These are phyloP conservation scores for Paramisgurnus dabryanus DNA, from an alignment of 2,113 vertebrate genomes.

Conservation along the genomic window DNA sequence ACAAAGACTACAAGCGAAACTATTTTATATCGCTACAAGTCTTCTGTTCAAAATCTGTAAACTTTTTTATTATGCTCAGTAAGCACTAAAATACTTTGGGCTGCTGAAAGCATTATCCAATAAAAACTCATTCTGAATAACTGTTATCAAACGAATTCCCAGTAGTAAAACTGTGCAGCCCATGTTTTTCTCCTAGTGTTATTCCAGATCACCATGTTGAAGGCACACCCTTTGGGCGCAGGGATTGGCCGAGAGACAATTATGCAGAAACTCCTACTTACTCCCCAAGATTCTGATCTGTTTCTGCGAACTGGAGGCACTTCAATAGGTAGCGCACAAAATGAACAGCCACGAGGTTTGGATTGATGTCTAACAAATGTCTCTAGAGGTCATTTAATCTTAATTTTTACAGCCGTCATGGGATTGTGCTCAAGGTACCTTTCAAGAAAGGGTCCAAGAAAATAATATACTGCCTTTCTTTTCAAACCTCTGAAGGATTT, in stretches of 20 bases:
- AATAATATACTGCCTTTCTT: conserved; percentile 38
- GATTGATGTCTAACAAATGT: conserved; percentile 46
- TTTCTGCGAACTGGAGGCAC: conserved; percentile 42
- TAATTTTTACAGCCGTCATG: conserved; percentile 5
- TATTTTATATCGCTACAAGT: neutral
- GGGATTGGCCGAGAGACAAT: conserved; percentile 63
- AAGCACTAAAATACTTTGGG: conserved; percentile 1
- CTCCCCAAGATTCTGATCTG: conserved; percentile 53
- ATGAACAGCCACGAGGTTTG: conserved; percentile 45
- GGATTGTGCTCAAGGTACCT: conserved; percentile 48
- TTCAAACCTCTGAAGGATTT: neutral
- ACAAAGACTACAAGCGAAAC: neutral
- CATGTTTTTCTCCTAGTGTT: conserved; percentile 9
- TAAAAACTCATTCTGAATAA: neutral
- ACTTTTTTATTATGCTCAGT: conserved; percentile 2
- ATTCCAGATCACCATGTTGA: conserved; percentile 21
- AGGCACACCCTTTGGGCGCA: conserved; percentile 37
- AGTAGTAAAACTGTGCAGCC: neutral
- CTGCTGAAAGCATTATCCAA: neutral
- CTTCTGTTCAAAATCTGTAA: conserved; percentile 22
- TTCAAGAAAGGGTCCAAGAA: conserved; percentile 32
- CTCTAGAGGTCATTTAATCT: conserved; percentile 51
- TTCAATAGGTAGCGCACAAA: conserved; percentile 55
- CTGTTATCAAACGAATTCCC: neutral
- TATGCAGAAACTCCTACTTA: conserved; percentile 65